These are phyloP conservation scores for Phyllotreta cruciferae DNA, from an alignment of 2,888 invertebrate genomes.

Conservation along the genomic window DNA sequence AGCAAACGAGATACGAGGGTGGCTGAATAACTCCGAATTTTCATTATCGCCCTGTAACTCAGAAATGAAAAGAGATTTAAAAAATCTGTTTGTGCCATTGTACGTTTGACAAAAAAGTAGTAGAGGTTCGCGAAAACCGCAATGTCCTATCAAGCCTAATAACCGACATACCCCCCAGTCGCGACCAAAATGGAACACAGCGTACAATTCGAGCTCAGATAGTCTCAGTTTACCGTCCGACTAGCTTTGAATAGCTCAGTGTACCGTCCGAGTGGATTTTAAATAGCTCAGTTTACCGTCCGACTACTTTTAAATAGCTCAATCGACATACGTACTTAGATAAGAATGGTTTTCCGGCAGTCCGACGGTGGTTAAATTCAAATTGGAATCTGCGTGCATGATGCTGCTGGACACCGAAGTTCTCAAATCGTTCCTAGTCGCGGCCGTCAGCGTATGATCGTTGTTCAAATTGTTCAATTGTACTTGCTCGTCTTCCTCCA, in stretches of 20 bases:
- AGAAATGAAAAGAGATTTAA: no score
- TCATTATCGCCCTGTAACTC: no score
- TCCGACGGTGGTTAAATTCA: slow-evolving; percentile 65
- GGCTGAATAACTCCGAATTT: no score
- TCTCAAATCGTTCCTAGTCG: slow-evolving; percentile 42
- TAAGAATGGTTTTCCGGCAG: slow-evolving; percentile 33
- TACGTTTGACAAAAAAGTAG: no score
- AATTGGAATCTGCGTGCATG: slow-evolving; percentile 77
- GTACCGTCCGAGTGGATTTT: background rate
- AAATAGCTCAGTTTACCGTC: slow-evolving; percentile 8
- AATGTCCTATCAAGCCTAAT: no score
- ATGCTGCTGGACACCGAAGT: slow-evolving; percentile 63
- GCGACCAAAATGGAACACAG: no score
- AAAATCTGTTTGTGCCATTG: no score
- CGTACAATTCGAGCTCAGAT: no score
- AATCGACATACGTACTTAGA: slow-evolving; percentile 32
- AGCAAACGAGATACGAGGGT: no score
- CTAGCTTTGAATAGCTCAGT: background rate
- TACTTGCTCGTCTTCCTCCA: slow-evolving; percentile 58
- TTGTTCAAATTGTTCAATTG: slow-evolving; percentile 42
- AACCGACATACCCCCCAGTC: no score
- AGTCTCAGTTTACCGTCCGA: no score
- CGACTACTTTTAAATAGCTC: slow-evolving; percentile 2
- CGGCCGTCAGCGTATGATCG: slow-evolving; percentile 58
- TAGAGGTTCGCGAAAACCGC: no score